Percentiles rank a stretch among this genome's conserved stretches.
phyloP scores from a whole-genome alignment of 30 jellyfish, hydroid and myxozoan species.

The Sanderia malayensis region DNA sequence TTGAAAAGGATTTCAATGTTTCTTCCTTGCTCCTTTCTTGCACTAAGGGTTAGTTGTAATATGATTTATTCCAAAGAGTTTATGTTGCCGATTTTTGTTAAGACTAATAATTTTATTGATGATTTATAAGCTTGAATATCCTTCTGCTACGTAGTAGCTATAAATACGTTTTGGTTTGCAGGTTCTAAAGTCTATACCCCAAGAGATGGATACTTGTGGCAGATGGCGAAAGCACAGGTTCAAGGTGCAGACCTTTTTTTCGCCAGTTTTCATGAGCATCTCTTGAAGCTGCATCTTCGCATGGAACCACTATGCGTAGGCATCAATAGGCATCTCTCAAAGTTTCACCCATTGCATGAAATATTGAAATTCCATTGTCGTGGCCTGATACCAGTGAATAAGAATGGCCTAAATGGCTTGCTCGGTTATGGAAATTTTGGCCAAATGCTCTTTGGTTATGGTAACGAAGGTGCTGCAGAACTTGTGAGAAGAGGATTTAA shows the following conservation, averaged over 20 bases:
- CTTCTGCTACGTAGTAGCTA: too few species aligned
- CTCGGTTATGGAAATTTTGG: background rate
- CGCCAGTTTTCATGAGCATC: constrained; percentile 50
- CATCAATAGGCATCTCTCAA: constrained; percentile 55
- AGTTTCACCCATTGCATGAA: constrained; percentile 75
- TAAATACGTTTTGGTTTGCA: background rate
- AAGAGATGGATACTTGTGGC: constrained; percentile 55
- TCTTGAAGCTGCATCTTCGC: constrained; percentile 57
- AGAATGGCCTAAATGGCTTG: constrained; percentile 10
- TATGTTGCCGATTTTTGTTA: too few species aligned
- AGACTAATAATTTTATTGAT: too few species aligned
- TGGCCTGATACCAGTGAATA: constrained; percentile 45
- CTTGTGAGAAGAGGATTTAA: constrained; percentile 10
- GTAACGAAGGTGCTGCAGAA: constrained; percentile 30
- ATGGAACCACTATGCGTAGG: constrained; percentile 73
- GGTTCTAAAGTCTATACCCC: constrained; percentile 76
- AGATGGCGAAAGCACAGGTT: constrained; percentile 53
- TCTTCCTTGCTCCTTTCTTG: too few species aligned
- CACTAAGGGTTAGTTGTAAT: too few species aligned
- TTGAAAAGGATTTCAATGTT: too few species aligned
- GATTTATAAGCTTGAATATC: too few species aligned
- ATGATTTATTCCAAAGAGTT: too few species aligned
- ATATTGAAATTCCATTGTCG: constrained; percentile 71
- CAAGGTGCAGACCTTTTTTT: constrained; percentile 50
- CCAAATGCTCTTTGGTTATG: constrained; percentile 11